A percentile compares a stretch with the other conserved stretches of the same genome.
Conservation (phyloP, 2,113 vertebrate species). For the Petrocephalus zakoni region DNA sequence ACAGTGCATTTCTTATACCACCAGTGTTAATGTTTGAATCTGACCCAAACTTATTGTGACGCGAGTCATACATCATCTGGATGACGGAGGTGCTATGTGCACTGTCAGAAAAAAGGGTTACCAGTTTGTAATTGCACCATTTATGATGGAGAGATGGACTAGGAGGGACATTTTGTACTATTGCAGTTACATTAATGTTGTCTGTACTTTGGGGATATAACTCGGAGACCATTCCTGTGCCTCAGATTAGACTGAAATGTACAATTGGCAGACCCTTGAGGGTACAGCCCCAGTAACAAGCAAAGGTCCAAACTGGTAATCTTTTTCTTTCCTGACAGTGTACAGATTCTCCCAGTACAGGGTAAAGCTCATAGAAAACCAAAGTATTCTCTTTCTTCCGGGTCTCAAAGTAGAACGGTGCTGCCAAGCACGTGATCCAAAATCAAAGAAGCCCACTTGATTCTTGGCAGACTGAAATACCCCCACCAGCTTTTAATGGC, state of each 20-base stretch:
- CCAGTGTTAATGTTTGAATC: neutral
- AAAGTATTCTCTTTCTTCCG: neutral
- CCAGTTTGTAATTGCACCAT: neutral
- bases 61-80: neutral
- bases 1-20: neutral
- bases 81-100: neutral
- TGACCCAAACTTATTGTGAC: neutral
- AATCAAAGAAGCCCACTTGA: conserved; percentile 14
- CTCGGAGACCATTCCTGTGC: neutral
- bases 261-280: neutral
- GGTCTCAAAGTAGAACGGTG: neutral
- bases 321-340: neutral
- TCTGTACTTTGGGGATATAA: neutral
- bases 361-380: neutral
- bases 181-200: neutral
- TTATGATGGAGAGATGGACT: neutral
- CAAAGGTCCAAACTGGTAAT: neutral
- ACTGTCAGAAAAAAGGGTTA: neutral
- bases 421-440: neutral
- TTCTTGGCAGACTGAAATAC: conserved; percentile 1
- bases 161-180: neutral
- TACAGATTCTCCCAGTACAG: neutral
- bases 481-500: neutral
- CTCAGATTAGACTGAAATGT: neutral
- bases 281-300: neutral